These are phyloP conservation scores for Elysia crispata DNA, from an alignment of 2,888 invertebrate genomes.

Conservation along the genomic window DNA sequence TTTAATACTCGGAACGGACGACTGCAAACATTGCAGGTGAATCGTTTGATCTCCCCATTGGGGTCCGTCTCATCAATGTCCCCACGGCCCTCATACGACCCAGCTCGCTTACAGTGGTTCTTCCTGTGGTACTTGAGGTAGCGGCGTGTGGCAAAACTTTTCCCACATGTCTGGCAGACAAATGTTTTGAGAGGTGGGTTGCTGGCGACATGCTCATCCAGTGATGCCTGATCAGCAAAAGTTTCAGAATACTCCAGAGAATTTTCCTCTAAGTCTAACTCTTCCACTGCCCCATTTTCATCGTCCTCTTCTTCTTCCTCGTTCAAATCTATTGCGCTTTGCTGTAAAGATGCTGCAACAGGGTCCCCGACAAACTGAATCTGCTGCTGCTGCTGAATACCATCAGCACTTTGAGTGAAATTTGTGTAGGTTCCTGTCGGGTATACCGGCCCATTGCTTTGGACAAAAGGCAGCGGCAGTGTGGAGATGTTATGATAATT, in stretches of 20 bases:
- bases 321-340: constrained; percentile 44
- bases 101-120: constrained; percentile 48
- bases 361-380: background rate
- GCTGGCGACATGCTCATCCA: constrained; percentile 43
- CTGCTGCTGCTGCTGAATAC: constrained; percentile 36
- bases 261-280: constrained; percentile 32
- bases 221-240: constrained; percentile 41
- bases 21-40: constrained; percentile 45
- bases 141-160: constrained; percentile 47
- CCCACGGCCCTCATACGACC: constrained; percentile 45
- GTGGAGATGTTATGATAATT: constrained; percentile 46
- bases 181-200: constrained; percentile 43
- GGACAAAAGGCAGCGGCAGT: constrained; percentile 36
- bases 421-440: background rate
- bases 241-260: constrained; percentile 39
- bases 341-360: constrained; percentile 21
- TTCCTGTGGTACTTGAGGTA: constrained; percentile 50
- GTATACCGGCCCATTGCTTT: background rate
- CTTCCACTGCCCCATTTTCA: constrained; percentile 21
- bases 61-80: constrained; percentile 45
- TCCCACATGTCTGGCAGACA: constrained; percentile 49
- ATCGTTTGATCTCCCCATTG: constrained; percentile 44
- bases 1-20: constrained; percentile 47
- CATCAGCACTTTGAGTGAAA: background rate
- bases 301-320: constrained; percentile 38